Conservation (phyloP, 2,888 invertebrate species). For the Phanerotoma sp. region DNA sequence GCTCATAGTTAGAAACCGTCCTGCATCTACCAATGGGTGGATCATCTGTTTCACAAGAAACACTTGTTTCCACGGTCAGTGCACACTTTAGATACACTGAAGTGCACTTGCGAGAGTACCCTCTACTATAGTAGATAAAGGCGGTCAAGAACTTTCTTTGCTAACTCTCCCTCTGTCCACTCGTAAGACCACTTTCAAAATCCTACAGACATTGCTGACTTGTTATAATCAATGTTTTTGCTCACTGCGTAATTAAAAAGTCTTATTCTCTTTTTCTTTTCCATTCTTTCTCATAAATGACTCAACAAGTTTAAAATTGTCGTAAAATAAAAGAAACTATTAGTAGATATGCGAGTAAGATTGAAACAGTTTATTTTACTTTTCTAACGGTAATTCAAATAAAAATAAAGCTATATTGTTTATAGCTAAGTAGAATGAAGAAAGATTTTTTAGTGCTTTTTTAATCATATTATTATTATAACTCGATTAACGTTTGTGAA, state of each 20-base stretch:
- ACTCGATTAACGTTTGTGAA: no score
- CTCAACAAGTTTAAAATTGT: no score
- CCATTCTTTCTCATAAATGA: no score
- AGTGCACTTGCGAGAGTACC: constrained; percentile 6
- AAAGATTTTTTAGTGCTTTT: no score
- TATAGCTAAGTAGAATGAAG: no score
- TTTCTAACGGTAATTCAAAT: no score
- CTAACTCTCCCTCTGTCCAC: constrained; percentile 3
- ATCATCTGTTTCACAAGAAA: not conserved
- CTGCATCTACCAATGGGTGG: not conserved
- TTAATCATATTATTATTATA: no score
- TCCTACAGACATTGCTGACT: not conserved
- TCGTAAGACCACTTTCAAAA: not conserved
- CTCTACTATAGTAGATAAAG: constrained; percentile 3
- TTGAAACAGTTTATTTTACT: not conserved
- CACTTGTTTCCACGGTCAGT: constrained; percentile 17
- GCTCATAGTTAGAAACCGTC: not conserved
- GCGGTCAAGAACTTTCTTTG: constrained; percentile 15
- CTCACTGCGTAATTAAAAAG: not conserved
- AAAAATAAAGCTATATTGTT: no score
- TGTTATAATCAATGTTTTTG: not conserved
- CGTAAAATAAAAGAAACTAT: no score
- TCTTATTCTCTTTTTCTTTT: not conserved
- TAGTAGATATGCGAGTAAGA: no score
- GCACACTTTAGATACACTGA: constrained; percentile 14